Evolutionary conservation across 2,113 vertebrate genomes (phyloP).

Genomic region (Hiodon alosoides): DNA sequence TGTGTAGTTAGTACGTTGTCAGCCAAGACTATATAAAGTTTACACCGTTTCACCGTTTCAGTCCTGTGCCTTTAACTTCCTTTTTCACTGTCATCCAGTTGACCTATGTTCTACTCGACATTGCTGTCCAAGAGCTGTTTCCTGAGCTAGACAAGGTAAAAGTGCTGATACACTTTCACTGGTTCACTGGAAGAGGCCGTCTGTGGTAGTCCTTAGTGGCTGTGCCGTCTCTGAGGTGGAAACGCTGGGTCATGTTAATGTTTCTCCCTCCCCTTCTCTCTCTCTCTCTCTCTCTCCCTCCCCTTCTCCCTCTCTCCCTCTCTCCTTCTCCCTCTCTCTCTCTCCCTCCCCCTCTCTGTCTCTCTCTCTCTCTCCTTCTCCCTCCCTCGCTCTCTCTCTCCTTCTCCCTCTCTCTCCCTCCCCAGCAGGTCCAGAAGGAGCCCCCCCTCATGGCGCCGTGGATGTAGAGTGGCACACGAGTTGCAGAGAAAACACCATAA

Average conservation of each 20-base stretch:
- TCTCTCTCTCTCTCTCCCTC: too few species aligned
- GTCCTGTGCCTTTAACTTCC: background rate
- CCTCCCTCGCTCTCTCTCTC: too few species aligned
- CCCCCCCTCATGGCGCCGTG: conserved; percentile 44
- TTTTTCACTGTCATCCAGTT: conserved; percentile 62
- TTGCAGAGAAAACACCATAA: conserved; percentile 9
- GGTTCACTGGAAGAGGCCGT: background rate
- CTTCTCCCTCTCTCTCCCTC: background rate
- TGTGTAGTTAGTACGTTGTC: background rate
- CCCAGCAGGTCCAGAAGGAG: conserved; percentile 60
- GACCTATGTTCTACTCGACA: conserved; percentile 86
- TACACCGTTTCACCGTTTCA: background rate
- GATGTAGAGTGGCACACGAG: conserved; percentile 45
- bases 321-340: too few species aligned
- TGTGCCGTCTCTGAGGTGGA: background rate
- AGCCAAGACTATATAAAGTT: background rate
- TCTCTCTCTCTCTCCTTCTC: too few species aligned
- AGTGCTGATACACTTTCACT: background rate
- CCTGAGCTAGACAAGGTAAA: conserved; percentile 83
- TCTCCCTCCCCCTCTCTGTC: too few species aligned
- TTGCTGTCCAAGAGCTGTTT: conserved; percentile 85
- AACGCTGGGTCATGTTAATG: too few species aligned
- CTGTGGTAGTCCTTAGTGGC: background rate
- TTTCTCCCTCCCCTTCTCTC: too few species aligned
- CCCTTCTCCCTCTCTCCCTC: too few species aligned